phyloP scores from a whole-genome alignment of 2,797 vertebrate genomes.

The Chrysocyon brachyurus region DNA sequence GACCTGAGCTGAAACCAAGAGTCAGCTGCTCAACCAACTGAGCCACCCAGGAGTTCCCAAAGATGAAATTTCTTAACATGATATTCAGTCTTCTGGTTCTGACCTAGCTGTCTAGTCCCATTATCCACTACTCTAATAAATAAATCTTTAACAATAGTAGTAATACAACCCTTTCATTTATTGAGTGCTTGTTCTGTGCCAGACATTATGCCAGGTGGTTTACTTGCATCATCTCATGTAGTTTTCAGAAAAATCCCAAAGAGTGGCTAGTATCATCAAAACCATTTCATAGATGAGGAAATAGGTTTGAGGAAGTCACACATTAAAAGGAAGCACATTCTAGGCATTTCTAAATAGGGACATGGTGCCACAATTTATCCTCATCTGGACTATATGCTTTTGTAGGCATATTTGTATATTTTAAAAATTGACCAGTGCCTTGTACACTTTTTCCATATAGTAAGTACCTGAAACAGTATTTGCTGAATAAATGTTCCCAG shows the following conservation, averaged over 20 bases:
- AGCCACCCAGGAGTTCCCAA: neutral
- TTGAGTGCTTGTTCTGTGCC: neutral
- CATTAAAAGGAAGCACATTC: neutral
- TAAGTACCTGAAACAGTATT: constrained; percentile 12
- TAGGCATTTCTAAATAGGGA: neutral
- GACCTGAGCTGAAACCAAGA: neutral
- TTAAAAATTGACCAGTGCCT: constrained; percentile 2
- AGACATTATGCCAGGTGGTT: neutral
- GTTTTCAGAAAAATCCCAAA: neutral
- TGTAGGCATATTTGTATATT: neutral
- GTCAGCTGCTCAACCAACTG: neutral
- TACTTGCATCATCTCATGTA: neutral
- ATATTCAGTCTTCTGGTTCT: neutral
- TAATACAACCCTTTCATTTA: neutral
- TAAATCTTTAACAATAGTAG: neutral
- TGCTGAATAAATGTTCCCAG: neutral
- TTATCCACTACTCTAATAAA: neutral
- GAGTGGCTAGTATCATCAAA: neutral
- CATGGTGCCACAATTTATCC: neutral
- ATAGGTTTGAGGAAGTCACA: neutral
- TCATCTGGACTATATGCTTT: neutral
- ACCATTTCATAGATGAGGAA: neutral
- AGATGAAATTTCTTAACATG: neutral
- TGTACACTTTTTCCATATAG: neutral
- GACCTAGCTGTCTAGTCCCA: neutral